Evolutionary conservation across 2,888 invertebrate species (phyloP), one percentile per base, ranked within the genome.

Genomic region (Cephus sareptanus): DNA sequence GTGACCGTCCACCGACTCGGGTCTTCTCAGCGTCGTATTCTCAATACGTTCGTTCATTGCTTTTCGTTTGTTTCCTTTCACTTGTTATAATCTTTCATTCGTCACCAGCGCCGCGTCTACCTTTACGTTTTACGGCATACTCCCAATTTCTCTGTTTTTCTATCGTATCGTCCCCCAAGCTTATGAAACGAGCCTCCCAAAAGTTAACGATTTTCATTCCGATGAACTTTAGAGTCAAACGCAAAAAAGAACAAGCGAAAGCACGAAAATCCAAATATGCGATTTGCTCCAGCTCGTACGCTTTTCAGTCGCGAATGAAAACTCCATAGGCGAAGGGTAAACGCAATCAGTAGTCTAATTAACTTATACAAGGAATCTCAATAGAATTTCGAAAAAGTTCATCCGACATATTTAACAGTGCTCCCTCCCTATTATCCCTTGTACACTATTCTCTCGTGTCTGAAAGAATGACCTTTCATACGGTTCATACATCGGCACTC

Each of bases 1-100:
- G 88, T 88, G 87, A 88, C 88, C 89, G 88, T 88, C 88, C 88
- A 88, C 87, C 85, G 84, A 88, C 87, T 89, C 86, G 85, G 85
- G 86, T 87, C 85, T 87, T 86, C 74, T 30, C 12, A 56, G 56
- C 56, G 23, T 56, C 23, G 56, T 56, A 71, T 33, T 30, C 4
- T 71, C 12, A 31, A 71, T 34, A 34, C 71, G 71, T 23, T 71
- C 31, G 31, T 23, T 31, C 71, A 34, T 71, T 23, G 9, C 12
- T 71, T 34, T 31, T 11, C 31, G 11, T 56, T 56, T 23, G 0
- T 56, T 56, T 40, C 1, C 40, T 6, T 40, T 40, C 40, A 40
- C 15, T 40, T 23, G 15, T 40, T 6, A 40, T 1, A 23, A 56
- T 23, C 23, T 56, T 56, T 56, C 56, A 56, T 56, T 56, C 56